A percentile compares a stretch with the other conserved stretches of the same genome.
These are phyloP conservation scores for Entomyzon cyanotis DNA, from an alignment of 2,113 vertebrate genomes.

Conservation along the genomic window DNA sequence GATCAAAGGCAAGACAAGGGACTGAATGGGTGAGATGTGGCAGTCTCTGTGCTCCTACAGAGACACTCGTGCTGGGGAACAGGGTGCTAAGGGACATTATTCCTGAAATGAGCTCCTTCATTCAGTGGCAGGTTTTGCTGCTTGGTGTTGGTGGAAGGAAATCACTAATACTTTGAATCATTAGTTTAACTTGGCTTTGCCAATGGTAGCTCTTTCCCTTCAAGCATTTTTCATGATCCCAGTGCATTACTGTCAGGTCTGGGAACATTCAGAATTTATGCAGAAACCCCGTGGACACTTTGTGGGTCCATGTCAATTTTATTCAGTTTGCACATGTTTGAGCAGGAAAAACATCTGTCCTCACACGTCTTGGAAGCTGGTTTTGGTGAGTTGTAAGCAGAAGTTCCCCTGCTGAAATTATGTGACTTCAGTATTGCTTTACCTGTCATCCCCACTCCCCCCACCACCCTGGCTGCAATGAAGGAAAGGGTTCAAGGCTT, in stretches of 20 bases:
- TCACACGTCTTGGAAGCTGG: background rate
- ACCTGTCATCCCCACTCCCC: too few relatives aligned
- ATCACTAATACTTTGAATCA: background rate
- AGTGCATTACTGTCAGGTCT: background rate
- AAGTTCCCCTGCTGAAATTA: background rate
- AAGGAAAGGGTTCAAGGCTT: background rate
- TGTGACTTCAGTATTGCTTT: background rate
- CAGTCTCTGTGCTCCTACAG: background rate
- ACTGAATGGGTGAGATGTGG: background rate
- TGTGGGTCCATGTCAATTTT: fast-evolving
- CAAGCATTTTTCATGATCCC: background rate
- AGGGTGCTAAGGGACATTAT: background rate
- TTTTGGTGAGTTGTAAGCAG: background rate
- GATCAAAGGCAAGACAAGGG: background rate
- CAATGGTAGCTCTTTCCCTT: background rate
- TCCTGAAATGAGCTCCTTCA: background rate
- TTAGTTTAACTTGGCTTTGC: background rate
- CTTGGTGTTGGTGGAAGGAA: background rate
- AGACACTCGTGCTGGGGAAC: background rate
- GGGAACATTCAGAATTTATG: background rate
- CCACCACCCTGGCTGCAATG: background rate
- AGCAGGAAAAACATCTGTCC: background rate
- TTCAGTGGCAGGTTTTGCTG: background rate
- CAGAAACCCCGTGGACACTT: fast-evolving
- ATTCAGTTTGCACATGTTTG: fast-evolving